Evolutionary conservation across 1,140 invertebrate species (phyloP).

Genomic region (Ceratosolen solmsi): DNA sequence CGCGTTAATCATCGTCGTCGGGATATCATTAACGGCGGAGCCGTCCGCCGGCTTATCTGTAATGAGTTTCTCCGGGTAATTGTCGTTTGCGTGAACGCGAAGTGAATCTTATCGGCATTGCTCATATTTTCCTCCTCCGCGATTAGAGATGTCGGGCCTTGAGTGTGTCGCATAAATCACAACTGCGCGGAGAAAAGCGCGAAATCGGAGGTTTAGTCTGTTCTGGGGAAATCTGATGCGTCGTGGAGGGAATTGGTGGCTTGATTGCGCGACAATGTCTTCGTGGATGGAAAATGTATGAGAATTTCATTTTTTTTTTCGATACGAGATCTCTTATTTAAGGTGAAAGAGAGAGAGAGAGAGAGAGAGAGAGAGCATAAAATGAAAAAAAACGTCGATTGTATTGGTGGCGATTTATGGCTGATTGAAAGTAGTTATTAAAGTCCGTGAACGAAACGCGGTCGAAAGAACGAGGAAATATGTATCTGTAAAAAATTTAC

Average conservation of each 20-base stretch:
- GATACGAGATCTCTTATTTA: neutral
- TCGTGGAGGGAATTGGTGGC: too few species aligned
- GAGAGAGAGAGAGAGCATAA: too few species aligned
- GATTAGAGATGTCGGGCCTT: neutral
- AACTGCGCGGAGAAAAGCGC: too few species aligned
- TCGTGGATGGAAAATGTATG: too few species aligned
- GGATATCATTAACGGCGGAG: neutral
- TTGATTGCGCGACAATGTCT: too few species aligned
- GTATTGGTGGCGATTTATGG: neutral
- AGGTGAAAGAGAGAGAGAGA: neutral
- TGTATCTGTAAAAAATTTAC: neutral
- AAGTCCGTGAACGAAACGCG: neutral
- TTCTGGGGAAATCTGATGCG: too few species aligned
- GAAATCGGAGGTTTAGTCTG: neutral
- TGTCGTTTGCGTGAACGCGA: neutral
- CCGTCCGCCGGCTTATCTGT: neutral
- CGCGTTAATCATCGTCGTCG: neutral
- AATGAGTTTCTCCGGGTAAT: constrained; percentile 21
- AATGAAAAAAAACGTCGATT: neutral
- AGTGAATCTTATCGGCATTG: constrained; percentile 4
- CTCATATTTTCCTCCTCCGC: neutral
- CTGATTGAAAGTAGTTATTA: neutral
- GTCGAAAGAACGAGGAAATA: neutral
- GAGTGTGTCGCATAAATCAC: neutral
- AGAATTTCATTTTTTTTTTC: constrained; percentile 13